Evolutionary conservation across 2,888 invertebrate genomes (phyloP), one percentile per base, ranked within the genome.

Genomic region (Tupiocoris notatus): DNA sequence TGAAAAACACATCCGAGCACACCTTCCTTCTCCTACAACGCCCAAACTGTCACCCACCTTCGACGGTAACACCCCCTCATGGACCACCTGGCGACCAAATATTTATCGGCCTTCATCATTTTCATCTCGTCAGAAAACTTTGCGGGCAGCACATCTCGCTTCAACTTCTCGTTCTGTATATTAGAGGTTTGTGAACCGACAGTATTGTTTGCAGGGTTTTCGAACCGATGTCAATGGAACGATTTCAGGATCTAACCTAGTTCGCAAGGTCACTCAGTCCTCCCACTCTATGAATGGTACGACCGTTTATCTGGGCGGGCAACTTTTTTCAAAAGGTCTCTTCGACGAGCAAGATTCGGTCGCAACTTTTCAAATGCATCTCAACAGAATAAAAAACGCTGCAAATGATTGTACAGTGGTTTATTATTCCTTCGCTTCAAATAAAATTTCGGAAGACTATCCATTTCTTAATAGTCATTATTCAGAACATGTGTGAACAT

Each of bases 81-180:
- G 59, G n/a, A 2, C 20, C 20, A n/a, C 62, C 39, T 25, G 57
- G 61, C 73, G 22, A 22, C 62, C 25, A 73, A 73, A 73, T 73
- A 62, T 73, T 73, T 73, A 73, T 73, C 73, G 22, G 18, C 63
- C 54, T 70, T 25, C 61, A 73, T 73, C 73, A 63, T 73, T 73
- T 73, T 73, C 73, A 73, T 73, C 62, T 73, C 73, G 73, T 73
- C 73, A 73, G 73, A 63, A 61, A 73, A 73, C 73, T 73, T 73
- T 62, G 73, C 22, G 20, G 20, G 62, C 39, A 39, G 39, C 39
- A 12, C 39, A 39, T 39, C 39, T 39, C 39, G 39, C 39, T 39
- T 39, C 39, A 39, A 3, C 39, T 39, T 39, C 12, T 39, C 39
- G 39, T 39, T 12, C 39, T 39, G 39, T 39, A 39, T 39, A 39